Conservation (phyloP, 2,888 invertebrate genomes). For the Sinhomidia bicolor region DNA sequence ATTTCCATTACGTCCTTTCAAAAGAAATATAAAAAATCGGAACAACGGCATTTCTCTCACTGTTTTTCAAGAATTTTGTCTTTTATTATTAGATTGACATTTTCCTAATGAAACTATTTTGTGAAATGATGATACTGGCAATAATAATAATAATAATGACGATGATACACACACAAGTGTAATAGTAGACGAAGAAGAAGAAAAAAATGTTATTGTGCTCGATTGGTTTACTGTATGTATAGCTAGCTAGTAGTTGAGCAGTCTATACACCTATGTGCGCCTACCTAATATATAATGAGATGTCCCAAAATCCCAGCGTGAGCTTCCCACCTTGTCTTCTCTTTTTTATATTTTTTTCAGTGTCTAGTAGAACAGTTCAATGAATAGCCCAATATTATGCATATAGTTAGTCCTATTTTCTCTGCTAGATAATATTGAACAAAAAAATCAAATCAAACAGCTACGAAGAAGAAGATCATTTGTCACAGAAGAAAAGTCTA, state of each 20-base stretch:
- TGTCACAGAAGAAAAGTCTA: conserved; percentile 40
- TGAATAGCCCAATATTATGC: no score
- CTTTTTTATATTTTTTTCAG: neutral
- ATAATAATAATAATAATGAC: neutral
- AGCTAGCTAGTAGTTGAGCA: neutral
- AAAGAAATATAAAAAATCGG: neutral
- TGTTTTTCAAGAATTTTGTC: neutral
- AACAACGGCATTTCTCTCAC: neutral
- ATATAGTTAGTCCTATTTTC: no score
- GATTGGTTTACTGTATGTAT: neutral
- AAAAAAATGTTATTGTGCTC: neutral
- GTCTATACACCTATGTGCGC: no score
- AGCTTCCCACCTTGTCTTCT: conserved; percentile 9
- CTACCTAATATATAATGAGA: conserved; percentile 48
- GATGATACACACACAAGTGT: neutral
- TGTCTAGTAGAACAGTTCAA: no score
- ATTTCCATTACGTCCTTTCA: neutral
- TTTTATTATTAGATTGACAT: conserved; percentile 60
- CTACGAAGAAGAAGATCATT: conserved; percentile 57
- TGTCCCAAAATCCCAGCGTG: conserved; percentile 66
- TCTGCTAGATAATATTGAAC: neutral
- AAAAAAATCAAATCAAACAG: neutral
- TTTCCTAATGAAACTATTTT: conserved; percentile 66
- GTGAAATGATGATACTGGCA: neutral
- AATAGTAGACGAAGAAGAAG: neutral